Percentiles rank a stretch among this genome's conserved stretches.
These are phyloP conservation scores for Drosophila aff. DNA, from an alignment of 1,140 invertebrate genomes.

Conservation along the genomic window DNA sequence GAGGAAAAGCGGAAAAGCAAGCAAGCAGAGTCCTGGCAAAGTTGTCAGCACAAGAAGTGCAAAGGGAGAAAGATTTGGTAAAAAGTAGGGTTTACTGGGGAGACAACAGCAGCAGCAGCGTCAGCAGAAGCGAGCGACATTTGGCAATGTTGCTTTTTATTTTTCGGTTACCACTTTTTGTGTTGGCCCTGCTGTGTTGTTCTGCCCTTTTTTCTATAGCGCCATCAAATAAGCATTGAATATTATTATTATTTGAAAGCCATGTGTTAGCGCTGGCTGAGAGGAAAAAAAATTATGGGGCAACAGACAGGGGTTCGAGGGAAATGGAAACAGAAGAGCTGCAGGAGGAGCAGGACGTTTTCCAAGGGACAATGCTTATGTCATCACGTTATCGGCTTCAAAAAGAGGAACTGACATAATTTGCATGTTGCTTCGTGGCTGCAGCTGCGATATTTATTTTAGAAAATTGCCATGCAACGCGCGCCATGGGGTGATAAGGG, in stretches of 20 bases:
- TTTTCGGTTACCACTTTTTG: slow-evolving; percentile 20
- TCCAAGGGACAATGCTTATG: slow-evolving; percentile 69
- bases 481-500: slow-evolving; percentile 6
- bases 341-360: slow-evolving; percentile 2
- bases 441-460: slow-evolving; percentile 72
- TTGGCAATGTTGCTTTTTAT: slow-evolving; percentile 56
- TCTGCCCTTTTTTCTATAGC: slow-evolving; percentile 53
- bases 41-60: slow-evolving; percentile 54
- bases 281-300: slow-evolving; percentile 1
- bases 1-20: slow-evolving; percentile 37
- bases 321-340: not conserved
- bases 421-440: slow-evolving; percentile 64
- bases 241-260: slow-evolving; percentile 79
- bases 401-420: slow-evolving; percentile 67
- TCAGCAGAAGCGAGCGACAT: slow-evolving; percentile 71
- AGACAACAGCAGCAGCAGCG: slow-evolving; percentile 17
- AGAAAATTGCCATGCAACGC: slow-evolving; percentile 63
- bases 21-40: slow-evolving; percentile 44
- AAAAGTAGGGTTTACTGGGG: slow-evolving; percentile 2
- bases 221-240: slow-evolving; percentile 79
- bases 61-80: slow-evolving; percentile 22
- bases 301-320: not conserved
- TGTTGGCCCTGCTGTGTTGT: slow-evolving; percentile 4
- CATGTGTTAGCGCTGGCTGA: slow-evolving; percentile 46
- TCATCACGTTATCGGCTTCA: slow-evolving; percentile 68